Evolutionary conservation across 2,797 vertebrate genomes (phyloP), one percentile per base, ranked within the genome.

Genomic region (Sibirionetta formosa): DNA sequence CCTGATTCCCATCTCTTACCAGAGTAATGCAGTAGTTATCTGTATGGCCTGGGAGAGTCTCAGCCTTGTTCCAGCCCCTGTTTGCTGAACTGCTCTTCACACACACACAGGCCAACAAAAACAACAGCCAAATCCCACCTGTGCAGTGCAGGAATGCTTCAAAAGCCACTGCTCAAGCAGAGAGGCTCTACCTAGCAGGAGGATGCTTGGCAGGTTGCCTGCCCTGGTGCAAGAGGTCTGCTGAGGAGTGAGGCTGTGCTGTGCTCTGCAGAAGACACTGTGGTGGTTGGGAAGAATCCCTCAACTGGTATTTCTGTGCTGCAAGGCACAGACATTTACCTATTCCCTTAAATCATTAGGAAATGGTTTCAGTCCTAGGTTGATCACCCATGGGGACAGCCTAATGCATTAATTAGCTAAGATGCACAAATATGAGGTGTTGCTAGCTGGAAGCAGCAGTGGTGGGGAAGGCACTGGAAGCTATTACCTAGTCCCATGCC

Each of bases 181-280:
- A 0, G 2, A 20, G 53, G 15, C 27, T 20, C 36, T n/a, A 8
- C 8, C 19, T 3, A 1, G 11, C 6, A 14, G 51, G 18, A 65
- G 38, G 78, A 35, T 9, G 22, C 23, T 36, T 44, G 56, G 64
- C 50, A 78, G 56, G 44, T 50, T 23, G 12, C 31, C 33, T 50
- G 17, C 48, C 20, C 50, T 31, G 26, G 5, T 3, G 15, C 26
- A 36, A 16, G 42, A 14, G n/a, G 13, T 35, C 57, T 51, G 22
- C 12, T 7, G 38, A 48, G 61, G 44, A 44, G 4, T 29, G 17
- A 46, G 11, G 24, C 46, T 79, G 27, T 3, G 1, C 24, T 48
- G 27, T 16, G 33, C 76, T 82, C 69, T 50, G 53, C 58, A 56
- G 29, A 66, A 76, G 42, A 54, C 3, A 2, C 48, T 5, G 4